Percentiles rank a stretch among this genome's conserved stretches.
Evolutionary conservation across 2,113 vertebrate species (phyloP).

Genomic region (Rhinopomastus cyanomelas): DNA sequence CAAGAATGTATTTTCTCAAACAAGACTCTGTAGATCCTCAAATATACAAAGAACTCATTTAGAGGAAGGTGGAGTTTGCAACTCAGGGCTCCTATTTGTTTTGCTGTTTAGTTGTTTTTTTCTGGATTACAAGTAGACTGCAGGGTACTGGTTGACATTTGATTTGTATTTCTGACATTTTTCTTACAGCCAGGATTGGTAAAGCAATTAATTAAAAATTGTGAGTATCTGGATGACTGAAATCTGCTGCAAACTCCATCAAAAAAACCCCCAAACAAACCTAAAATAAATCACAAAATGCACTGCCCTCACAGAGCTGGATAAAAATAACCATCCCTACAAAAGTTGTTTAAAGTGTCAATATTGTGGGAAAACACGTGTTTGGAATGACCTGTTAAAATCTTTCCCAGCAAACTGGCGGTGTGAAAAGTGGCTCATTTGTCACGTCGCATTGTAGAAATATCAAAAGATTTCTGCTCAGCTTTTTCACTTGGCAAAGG

Average conservation of each 20-base stretch:
- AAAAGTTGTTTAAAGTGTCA: neutral
- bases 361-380: neutral
- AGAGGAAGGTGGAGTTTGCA: neutral
- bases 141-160: neutral
- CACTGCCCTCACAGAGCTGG: neutral
- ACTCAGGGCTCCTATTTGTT: neutral
- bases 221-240: neutral
- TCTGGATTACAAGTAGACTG: neutral
- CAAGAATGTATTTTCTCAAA: no score
- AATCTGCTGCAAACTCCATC: neutral
- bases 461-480: neutral
- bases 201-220: constrained; percentile 45
- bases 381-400: neutral
- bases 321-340: neutral
- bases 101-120: neutral
- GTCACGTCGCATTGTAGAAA: constrained; percentile 5
- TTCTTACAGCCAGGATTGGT: neutral
- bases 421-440: constrained; percentile 22
- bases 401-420: neutral
- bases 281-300: neutral
- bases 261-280: neutral
- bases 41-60: neutral
- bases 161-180: constrained; percentile 19
- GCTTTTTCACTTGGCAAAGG: neutral
- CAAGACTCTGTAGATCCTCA: neutral